Evolutionary conservation across 2,113 vertebrate species (phyloP), one percentile per base, ranked within the genome.

Genomic region (Pelvicachromis taeniatus): DNA sequence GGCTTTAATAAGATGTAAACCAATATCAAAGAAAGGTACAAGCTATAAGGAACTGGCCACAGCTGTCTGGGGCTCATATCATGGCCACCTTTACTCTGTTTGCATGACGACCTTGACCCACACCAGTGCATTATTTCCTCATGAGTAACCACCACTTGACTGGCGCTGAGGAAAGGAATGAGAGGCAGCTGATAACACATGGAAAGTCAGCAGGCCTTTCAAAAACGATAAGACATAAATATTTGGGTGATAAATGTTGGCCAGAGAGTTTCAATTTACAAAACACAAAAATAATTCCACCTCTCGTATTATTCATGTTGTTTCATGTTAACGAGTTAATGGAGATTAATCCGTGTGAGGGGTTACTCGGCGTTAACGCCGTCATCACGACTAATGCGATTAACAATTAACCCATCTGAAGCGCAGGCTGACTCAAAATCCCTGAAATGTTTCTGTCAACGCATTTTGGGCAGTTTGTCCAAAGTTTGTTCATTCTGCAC

Each of bases 81-180:
- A 85, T 21, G 50, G 79, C 79, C 75, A 75, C 82, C 54, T 82
- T 81, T 21, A 14, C 79, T 83, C 63, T 56, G 91, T 59, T 86
- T 86, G 87, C 13, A 65, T 7, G 61, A 23, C 14, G 85, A 93
- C 94, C 94, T 93, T 93, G 84, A 90, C 90, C 85, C 83, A 80
- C 83, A 85, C 83, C 58, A 53, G 79, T 68, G 80, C 88, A 93
- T 94, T 92, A 92, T 94, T 94, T 94, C 88, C 91, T 91, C 77
- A 87, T 95, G 93, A 94, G 93, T 94, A 93, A 94, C 88, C 89
- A 83, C 55, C 92, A 91, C 94, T 94, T 89, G 81, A 92, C 87
- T 85, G 52, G 61, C 2, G 29, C 91, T 95, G 73, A 77, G 86
- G 78, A 88, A 63, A 85, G 85, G 58, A 81, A 86, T 78, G 73